Evolutionary conservation across 92 coral and sea anemone species (phyloP).

Genomic region (Porites rus): DNA sequence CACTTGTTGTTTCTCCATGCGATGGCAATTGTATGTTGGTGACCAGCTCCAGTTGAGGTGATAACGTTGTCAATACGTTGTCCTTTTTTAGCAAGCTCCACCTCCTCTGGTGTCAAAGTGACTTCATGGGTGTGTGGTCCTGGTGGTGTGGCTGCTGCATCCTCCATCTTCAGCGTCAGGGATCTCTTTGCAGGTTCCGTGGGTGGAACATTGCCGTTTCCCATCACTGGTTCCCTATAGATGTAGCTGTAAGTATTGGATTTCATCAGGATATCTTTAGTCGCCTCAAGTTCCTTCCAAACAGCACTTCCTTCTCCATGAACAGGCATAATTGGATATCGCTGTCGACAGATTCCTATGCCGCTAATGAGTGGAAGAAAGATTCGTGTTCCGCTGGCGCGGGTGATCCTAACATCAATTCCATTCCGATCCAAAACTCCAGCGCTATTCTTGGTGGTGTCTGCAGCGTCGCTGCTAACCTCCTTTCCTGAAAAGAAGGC

Average conservation of each 20-base stretch:
- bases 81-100: constrained; percentile 26
- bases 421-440: no score
- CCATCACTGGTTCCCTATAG: constrained; percentile 63
- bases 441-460: no score
- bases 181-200: constrained; percentile 63
- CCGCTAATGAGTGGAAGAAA: constrained; percentile 65
- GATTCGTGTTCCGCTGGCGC: no score
- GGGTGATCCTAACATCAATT: no score
- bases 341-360: constrained; percentile 57
- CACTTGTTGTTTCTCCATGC: constrained; percentile 5
- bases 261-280: constrained; percentile 45
- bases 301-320: constrained; percentile 54
- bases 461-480: no score
- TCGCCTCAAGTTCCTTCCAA: no score
- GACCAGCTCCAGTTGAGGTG: constrained; percentile 48
- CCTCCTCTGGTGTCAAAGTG: constrained; percentile 49
- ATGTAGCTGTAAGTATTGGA: constrained; percentile 67
- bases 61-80: background rate
- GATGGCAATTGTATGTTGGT: constrained; percentile 48
- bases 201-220: constrained; percentile 55
- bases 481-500: no score
- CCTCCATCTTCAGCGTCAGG: constrained; percentile 45
- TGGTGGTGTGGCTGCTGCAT: constrained; percentile 47
- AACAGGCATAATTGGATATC: constrained; percentile 59
- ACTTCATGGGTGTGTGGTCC: constrained; percentile 59